Evolutionary conservation across 2,888 invertebrate genomes (phyloP).

Genomic region (Drosophila seclusa): DNA sequence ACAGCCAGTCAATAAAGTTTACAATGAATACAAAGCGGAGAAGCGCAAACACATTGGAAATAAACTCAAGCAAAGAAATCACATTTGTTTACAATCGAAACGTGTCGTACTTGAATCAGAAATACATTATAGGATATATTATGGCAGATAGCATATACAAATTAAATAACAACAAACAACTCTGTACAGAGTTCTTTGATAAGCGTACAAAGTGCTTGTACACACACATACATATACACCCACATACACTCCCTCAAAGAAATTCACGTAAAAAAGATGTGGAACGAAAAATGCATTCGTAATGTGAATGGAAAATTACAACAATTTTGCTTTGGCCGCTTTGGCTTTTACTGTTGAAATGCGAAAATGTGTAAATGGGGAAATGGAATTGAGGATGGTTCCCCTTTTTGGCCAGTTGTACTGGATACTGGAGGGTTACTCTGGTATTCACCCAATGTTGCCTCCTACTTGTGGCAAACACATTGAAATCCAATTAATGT

Average conservation of each 20-base stretch:
- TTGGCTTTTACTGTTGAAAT: constrained; percentile 9
- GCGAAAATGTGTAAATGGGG: not conserved
- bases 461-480: constrained; percentile 50
- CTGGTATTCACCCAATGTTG: constrained; percentile 17
- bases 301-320: constrained; percentile 44
- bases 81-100: not conserved
- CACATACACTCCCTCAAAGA: not conserved
- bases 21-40: not conserved
- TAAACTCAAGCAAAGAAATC: not conserved
- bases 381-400: not conserved
- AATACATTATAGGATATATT: not conserved
- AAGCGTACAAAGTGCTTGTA: constrained; percentile 2
- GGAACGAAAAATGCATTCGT: constrained; percentile 30
- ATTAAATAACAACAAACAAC: constrained; percentile 12
- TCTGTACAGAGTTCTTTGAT: constrained; percentile 15
- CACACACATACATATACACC: not conserved
- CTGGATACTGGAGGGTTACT: constrained; percentile 1
- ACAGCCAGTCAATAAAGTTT: not conserved
- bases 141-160: constrained; percentile 1
- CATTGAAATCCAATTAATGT: constrained; percentile 78
- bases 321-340: constrained; percentile 31
- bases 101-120: not conserved
- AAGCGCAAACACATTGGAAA: not conserved
- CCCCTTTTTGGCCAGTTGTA: constrained; percentile 26
- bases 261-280: constrained; percentile 9